Evolutionary conservation across 2,888 invertebrate genomes (phyloP).

Genomic region (Anodontia alba): DNA sequence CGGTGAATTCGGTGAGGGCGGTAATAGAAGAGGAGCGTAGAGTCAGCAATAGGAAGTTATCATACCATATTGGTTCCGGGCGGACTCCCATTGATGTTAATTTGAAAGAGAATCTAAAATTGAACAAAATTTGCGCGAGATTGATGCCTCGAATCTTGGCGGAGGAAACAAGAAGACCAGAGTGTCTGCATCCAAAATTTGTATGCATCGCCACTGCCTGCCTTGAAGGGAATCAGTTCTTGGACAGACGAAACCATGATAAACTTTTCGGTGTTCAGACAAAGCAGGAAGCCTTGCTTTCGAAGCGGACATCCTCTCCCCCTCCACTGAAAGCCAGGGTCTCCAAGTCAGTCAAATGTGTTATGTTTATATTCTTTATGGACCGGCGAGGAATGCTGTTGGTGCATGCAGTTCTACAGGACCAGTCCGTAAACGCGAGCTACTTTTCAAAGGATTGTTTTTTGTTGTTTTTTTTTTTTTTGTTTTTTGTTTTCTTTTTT

Average conservation of each 20-base stretch:
- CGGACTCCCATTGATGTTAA: conserved; percentile 12
- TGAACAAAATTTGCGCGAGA: conserved; percentile 26
- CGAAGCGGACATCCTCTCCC: neutral
- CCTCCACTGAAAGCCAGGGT: conserved; percentile 22
- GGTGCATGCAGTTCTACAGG: too few relatives aligned
- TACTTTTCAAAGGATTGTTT: neutral
- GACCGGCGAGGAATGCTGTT: conserved; percentile 10
- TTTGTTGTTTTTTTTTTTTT: neutral
- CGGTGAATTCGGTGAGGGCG: conserved; percentile 18
- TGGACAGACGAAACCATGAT: conserved; percentile 19
- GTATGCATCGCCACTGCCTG: neutral
- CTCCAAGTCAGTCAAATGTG: neutral
- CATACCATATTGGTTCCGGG: neutral
- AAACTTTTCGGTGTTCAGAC: conserved; percentile 14
- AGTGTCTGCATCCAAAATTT: neutral
- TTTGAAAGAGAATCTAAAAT: conserved; percentile 2
- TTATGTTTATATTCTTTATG: conserved; percentile 30
- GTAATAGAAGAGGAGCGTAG: conserved; percentile 9
- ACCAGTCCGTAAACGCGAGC: conserved; percentile 18
- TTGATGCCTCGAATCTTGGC: conserved; percentile 26
- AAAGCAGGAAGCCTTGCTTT: conserved; percentile 2
- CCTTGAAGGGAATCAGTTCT: too few relatives aligned
- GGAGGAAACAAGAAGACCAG: conserved; percentile 21
- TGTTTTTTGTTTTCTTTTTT: neutral
- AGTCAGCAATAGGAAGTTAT: neutral